phyloP scores from a whole-genome alignment of 2,797 vertebrate genomes.

The Melanotaenia parkinsoni region DNA sequence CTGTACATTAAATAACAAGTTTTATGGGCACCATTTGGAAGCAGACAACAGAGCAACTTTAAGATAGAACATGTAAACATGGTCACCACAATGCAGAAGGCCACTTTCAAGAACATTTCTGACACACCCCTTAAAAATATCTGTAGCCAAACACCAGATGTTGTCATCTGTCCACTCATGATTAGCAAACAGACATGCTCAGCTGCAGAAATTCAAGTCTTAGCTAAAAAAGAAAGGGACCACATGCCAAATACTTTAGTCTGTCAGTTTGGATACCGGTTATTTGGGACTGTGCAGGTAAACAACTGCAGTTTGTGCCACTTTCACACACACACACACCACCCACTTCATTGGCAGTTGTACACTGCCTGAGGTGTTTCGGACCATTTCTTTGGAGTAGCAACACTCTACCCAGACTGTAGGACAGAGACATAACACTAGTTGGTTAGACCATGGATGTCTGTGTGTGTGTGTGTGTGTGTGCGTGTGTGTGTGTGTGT shows the following conservation, averaged over 20 bases:
- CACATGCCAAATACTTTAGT: constrained; percentile 16
- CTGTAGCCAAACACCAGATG: constrained; percentile 44
- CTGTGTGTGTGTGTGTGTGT: constrained; percentile 38
- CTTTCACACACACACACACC: constrained; percentile 18
- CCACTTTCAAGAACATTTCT: constrained; percentile 37
- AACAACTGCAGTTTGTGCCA: constrained; percentile 47
- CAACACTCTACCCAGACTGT: constrained; percentile 61
- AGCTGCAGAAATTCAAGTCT: constrained; percentile 46
- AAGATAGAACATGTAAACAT: constrained; percentile 22
- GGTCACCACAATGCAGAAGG: constrained; percentile 21
- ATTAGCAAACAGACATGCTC: constrained; percentile 67
- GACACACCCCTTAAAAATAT: constrained; percentile 51
- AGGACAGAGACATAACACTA: constrained; percentile 78
- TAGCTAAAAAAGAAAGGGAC: constrained; percentile 44
- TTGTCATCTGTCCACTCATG: constrained; percentile 64
- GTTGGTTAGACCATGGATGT: constrained; percentile 36
- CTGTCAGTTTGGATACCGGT: constrained; percentile 28
- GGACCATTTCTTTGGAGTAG: constrained; percentile 69
- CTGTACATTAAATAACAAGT: constrained; percentile 24
- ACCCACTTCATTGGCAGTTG: constrained; percentile 49
- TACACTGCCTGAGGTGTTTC: constrained; percentile 58
- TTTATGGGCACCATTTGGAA: constrained; percentile 28
- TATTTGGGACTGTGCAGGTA: constrained; percentile 64
- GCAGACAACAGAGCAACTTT: constrained; percentile 24
- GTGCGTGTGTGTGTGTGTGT: constrained; percentile 49